A percentile compares a stretch with the other conserved stretches of the same genome.
Conservation (phyloP, 1,140 invertebrate species). For the Himalopsyche phryganea region DNA sequence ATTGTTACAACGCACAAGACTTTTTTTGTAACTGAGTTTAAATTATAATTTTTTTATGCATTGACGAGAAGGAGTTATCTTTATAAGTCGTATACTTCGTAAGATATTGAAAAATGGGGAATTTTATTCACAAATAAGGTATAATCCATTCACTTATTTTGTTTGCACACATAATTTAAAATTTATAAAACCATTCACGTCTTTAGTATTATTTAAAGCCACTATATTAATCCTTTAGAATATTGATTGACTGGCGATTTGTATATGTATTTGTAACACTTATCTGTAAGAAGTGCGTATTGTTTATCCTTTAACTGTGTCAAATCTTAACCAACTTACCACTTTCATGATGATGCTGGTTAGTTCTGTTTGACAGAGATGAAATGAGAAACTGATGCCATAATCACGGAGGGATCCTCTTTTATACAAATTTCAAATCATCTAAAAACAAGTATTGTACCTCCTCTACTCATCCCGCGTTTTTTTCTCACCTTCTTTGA, state of each 20-base stretch:
- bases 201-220: too few species aligned
- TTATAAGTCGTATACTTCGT: too few species aligned
- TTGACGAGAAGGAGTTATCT: too few species aligned
- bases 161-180: neutral
- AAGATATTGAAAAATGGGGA: too few species aligned
- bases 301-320: neutral
- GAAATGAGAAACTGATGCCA: slow-evolving; percentile 27
- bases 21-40: too few species aligned
- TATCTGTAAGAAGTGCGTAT: neutral
- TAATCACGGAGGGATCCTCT: slow-evolving; percentile 25
- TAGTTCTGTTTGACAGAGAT: slow-evolving; percentile 29
- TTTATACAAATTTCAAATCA: slow-evolving; percentile 32
- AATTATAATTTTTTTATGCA: too few species aligned
- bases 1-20: too few species aligned
- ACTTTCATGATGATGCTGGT: slow-evolving; percentile 29
- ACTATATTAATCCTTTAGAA: too few species aligned
- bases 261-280: too few species aligned
- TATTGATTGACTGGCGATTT: too few species aligned
- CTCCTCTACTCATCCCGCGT: slow-evolving; percentile 29
- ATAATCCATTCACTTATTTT: neutral
- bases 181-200: too few species aligned
- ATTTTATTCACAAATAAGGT: too few species aligned
- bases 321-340: slow-evolving; percentile 21
- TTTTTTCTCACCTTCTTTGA: slow-evolving; percentile 29
- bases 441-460: slow-evolving; percentile 28